Percentiles rank a stretch among this genome's conserved stretches.
phyloP scores from a whole-genome alignment of 2,113 vertebrate genomes.

The Progne subis region DNA sequence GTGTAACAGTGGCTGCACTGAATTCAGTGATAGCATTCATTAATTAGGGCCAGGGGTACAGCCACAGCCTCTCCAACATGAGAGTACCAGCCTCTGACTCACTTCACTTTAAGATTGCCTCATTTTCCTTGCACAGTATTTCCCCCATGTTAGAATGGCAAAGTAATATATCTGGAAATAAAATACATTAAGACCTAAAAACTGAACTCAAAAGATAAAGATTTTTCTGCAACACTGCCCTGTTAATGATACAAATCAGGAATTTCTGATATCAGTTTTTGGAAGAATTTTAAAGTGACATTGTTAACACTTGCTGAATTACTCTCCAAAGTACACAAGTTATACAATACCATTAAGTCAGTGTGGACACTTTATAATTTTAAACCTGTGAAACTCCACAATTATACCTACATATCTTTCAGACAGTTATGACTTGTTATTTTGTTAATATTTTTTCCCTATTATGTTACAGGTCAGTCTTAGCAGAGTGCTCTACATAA shows the following conservation, averaged over 20 bases:
- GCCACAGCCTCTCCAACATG: background rate
- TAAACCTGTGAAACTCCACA: background rate
- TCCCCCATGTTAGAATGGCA: background rate
- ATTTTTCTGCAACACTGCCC: background rate
- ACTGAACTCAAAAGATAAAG: background rate
- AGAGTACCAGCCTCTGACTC: background rate
- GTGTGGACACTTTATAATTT: accelerated
- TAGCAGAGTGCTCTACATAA: background rate
- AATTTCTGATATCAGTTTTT: background rate
- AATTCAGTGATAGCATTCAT: background rate
- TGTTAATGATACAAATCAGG: background rate
- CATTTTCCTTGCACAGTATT: background rate
- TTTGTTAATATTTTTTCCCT: background rate
- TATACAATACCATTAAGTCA: background rate
- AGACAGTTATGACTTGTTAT: background rate
- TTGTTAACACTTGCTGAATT: background rate
- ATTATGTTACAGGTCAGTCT: background rate
- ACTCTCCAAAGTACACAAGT: background rate
- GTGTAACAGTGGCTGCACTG: background rate
- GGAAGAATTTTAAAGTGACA: background rate
- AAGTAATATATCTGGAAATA: background rate
- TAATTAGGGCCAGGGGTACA: background rate
- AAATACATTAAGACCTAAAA: background rate
- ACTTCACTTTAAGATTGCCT: background rate
- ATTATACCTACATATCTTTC: background rate